Conservation (phyloP, 1,140 invertebrate genomes). For the Idris sp. region DNA sequence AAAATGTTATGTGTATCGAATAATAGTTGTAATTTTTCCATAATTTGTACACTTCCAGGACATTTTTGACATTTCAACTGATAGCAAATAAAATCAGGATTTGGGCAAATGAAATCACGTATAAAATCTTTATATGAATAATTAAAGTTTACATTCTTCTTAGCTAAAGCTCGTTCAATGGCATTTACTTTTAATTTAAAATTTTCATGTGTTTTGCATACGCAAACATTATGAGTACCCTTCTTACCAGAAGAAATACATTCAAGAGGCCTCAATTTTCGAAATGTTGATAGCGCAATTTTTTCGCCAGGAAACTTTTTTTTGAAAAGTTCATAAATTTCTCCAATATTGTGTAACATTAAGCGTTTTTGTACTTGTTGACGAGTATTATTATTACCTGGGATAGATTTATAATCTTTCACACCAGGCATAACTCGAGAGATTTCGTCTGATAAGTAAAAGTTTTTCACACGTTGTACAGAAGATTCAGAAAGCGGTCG, state of each 20-base stretch:
- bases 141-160: not conserved
- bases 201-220: conserved; percentile 14
- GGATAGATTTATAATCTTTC: conserved; percentile 7
- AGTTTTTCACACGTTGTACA: not conserved
- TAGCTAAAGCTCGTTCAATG: not conserved
- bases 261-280: conserved; percentile 16
- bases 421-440: conserved; percentile 25
- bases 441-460: conserved; percentile 33
- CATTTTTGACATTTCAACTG: conserved; percentile 12
- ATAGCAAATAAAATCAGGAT: conserved; percentile 1
- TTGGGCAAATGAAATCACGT: not conserved
- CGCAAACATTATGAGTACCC: conserved; percentile 21
- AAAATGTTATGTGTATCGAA: conserved; percentile 3
- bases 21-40: not conserved
- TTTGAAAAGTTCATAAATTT: conserved; percentile 6
- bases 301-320: conserved; percentile 3
- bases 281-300: conserved; percentile 21
- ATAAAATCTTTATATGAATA: conserved; percentile 4
- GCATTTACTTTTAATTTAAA: conserved; percentile 3
- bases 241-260: conserved; percentile 22
- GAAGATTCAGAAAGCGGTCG: not conserved
- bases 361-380: conserved; percentile 16
- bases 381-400: not conserved
- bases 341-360: conserved; percentile 10
- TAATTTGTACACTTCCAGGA: conserved; percentile 10